Conservation (phyloP, 1,140 invertebrate genomes). For the Ruditapes philippinarum region DNA sequence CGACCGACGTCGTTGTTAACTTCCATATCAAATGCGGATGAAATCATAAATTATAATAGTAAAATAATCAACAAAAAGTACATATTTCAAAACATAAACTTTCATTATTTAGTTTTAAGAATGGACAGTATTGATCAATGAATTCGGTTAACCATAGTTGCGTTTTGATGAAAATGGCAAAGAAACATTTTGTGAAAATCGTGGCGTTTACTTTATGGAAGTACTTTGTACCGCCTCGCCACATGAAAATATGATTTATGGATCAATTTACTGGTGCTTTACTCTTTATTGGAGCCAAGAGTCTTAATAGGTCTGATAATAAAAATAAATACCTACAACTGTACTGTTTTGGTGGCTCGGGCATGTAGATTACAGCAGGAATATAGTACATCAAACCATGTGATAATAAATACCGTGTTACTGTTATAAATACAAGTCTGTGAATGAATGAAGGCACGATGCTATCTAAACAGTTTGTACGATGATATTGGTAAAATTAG, state of each 20-base stretch:
- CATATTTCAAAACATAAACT: no score
- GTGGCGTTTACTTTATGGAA: not conserved
- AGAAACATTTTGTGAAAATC: not conserved
- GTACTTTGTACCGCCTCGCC: not conserved
- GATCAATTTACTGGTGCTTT: not conserved
- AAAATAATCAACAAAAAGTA: no score
- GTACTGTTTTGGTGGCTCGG: constrained; percentile 20
- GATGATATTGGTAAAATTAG: not conserved
- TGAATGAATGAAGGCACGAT: not conserved
- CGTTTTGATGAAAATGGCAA: not conserved
- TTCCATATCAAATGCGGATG: no score
- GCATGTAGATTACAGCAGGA: constrained; percentile 31
- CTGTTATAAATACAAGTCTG: constrained; percentile 22
- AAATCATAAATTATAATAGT: no score
- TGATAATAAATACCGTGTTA: not conserved
- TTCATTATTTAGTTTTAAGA: no score
- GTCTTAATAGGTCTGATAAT: constrained; percentile 12
- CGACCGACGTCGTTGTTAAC: no score
- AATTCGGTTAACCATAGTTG: not conserved
- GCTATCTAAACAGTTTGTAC: not conserved
- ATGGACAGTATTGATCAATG: no score
- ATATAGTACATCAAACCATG: constrained; percentile 18
- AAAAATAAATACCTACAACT: constrained; percentile 26
- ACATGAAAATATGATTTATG: constrained; percentile 6
- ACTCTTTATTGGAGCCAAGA: constrained; percentile 8